Percentiles rank a stretch among this genome's conserved stretches.
These are phyloP conservation scores for Drosophila pandora DNA, from an alignment of 1,140 invertebrate species.

Conservation along the genomic window DNA sequence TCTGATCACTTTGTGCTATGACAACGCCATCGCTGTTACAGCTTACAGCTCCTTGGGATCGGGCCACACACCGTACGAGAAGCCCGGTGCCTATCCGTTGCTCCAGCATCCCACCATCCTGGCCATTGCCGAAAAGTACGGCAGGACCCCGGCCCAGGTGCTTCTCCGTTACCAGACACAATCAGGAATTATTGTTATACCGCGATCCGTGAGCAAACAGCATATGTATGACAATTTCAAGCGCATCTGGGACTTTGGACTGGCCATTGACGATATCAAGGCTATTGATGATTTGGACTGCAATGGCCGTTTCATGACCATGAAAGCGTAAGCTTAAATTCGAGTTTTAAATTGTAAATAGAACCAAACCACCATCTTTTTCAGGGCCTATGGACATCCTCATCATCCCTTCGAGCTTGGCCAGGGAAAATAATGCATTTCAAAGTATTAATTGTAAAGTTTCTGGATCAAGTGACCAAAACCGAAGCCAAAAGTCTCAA, in stretches of 20 bases:
- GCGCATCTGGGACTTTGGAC: constrained; percentile 88
- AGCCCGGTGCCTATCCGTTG: constrained; percentile 68
- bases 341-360: too few relatives aligned
- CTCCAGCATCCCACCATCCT: constrained; percentile 80
- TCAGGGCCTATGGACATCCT: constrained; percentile 68
- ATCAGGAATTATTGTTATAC: constrained; percentile 88
- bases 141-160: constrained; percentile 89
- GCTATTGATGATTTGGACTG: constrained; percentile 86
- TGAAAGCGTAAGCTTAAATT: constrained; percentile 54
- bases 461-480: not conserved
- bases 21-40: constrained; percentile 88
- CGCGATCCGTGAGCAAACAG: constrained; percentile 89
- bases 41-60: constrained; percentile 93
- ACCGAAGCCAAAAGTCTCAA: not conserved
- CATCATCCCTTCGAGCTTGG: constrained; percentile 63
- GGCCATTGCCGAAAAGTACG: constrained; percentile 87
- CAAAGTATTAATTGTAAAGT: not conserved
- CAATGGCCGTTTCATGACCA: constrained; percentile 75
- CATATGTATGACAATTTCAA: constrained; percentile 90
- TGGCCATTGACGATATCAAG: constrained; percentile 87
- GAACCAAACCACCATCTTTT: not conserved
- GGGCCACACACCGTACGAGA: constrained; percentile 84
- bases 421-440: constrained; percentile 8
- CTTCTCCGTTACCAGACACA: constrained; percentile 87
- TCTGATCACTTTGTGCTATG: constrained; percentile 89